Conservation (phyloP, 2,797 vertebrate genomes). For the Cuculus canorus region DNA sequence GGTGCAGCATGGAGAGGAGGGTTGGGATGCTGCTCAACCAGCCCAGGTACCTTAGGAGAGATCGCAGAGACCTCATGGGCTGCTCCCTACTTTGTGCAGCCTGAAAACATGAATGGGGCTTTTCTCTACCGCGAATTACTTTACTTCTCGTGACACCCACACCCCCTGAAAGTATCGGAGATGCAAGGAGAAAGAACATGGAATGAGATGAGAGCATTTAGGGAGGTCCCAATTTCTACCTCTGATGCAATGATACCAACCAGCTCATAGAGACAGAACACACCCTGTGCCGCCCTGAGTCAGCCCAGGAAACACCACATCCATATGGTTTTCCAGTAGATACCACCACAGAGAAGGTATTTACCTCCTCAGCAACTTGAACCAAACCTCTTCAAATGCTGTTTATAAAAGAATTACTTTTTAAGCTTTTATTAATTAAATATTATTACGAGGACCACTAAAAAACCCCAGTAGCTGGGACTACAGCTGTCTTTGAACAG, state of each 20-base stretch:
- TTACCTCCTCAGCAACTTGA: neutral
- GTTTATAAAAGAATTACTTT: neutral
- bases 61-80: accelerated
- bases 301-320: neutral
- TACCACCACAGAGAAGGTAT: neutral
- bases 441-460: neutral
- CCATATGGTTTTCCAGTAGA: accelerated
- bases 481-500: constrained; percentile 4
- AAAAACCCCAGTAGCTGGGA: neutral
- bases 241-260: accelerated
- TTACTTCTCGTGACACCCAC: neutral
- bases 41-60: neutral
- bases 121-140: neutral
- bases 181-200: accelerated
- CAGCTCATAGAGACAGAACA: neutral
- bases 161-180: neutral
- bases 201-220: accelerated
- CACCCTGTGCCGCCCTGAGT: neutral
- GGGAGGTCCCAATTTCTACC: neutral
- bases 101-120: neutral
- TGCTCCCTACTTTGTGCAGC: neutral
- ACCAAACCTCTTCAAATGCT: neutral
- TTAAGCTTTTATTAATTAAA: neutral
- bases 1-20: neutral
- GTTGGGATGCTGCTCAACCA: neutral